These are phyloP conservation scores for Magallana angulata DNA, from an alignment of 1,140 invertebrate genomes.

Conservation along the genomic window DNA sequence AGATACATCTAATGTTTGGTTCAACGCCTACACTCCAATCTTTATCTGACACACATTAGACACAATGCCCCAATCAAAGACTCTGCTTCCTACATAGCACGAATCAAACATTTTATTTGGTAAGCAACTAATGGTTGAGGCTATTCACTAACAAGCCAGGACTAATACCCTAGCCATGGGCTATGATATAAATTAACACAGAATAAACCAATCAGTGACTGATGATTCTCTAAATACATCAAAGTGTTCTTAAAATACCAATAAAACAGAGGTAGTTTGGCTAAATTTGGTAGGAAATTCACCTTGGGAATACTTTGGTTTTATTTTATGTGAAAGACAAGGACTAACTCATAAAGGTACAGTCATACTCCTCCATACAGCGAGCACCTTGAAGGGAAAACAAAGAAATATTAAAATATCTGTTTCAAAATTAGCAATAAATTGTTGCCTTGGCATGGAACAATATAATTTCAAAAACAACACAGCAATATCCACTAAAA, in stretches of 20 bases:
- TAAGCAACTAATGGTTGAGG: not conserved
- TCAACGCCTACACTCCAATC: not conserved
- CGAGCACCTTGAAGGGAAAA: no score
- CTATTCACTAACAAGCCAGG: not conserved
- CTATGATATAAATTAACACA: conserved; percentile 18
- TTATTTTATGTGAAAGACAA: not conserved
- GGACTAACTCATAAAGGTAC: not conserved
- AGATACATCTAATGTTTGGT: not conserved
- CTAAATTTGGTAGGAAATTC: not conserved
- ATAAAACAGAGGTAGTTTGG: not conserved
- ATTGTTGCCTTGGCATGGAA: no score
- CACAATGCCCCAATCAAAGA: conserved; percentile 20
- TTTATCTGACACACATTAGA: conserved; percentile 13
- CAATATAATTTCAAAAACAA: no score
- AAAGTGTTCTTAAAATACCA: not conserved
- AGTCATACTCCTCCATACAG: not conserved
- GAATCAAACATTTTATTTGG: conserved; percentile 4
- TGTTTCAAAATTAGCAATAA: no score
- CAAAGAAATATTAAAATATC: no score
- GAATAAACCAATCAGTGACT: not conserved
- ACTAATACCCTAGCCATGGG: not conserved
- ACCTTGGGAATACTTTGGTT: not conserved
- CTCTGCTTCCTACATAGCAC: conserved; percentile 10
- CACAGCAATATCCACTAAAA: no score
- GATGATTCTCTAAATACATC: not conserved